phyloP scores from a whole-genome alignment of 2,888 invertebrate genomes.

The Lordiphosa fenestrarum region DNA sequence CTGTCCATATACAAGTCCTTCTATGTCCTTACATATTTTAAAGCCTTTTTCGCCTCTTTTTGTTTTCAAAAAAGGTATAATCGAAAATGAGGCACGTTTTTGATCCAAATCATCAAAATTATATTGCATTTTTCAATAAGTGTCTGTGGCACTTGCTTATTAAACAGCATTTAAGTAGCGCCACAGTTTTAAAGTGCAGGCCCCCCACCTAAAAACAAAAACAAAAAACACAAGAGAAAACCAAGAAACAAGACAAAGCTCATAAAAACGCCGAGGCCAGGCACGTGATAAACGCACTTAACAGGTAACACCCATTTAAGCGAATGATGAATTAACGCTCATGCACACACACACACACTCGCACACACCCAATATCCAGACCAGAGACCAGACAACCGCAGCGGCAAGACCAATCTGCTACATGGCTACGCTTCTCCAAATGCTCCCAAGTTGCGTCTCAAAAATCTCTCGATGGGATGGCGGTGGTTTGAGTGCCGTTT shows the following conservation, averaged over 20 bases:
- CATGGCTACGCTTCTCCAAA: conserved; percentile 43
- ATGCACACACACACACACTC: too few relatives aligned
- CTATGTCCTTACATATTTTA: too few relatives aligned
- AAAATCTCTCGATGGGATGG: background rate
- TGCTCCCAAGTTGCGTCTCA: conserved; percentile 32
- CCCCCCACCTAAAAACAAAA: conserved; percentile 13
- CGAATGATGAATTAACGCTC: conserved; percentile 62
- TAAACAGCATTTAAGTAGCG: conserved; percentile 35
- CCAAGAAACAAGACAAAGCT: conserved; percentile 22
- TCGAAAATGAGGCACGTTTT: conserved; percentile 44
- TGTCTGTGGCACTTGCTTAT: conserved; percentile 2
- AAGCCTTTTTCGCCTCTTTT: too few relatives aligned
- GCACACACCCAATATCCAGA: conserved; percentile 10
- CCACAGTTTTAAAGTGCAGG: conserved; percentile 19
- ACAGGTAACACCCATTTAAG: conserved; percentile 75
- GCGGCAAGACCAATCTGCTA: conserved; percentile 12
- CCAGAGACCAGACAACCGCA: conserved; percentile 6
- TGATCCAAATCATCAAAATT: conserved; percentile 57
- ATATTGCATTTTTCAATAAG: conserved; percentile 37
- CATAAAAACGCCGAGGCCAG: conserved; percentile 55
- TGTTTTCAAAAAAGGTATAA: conserved; percentile 26
- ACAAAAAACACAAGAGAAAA: conserved; percentile 7
- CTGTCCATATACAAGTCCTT: too few relatives aligned
- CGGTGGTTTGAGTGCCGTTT: conserved; percentile 10
- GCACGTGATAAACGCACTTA: conserved; percentile 77